These are phyloP conservation scores for Phylloscopus whistleri DNA, from an alignment of 2,113 vertebrate genomes.

Conservation along the genomic window DNA sequence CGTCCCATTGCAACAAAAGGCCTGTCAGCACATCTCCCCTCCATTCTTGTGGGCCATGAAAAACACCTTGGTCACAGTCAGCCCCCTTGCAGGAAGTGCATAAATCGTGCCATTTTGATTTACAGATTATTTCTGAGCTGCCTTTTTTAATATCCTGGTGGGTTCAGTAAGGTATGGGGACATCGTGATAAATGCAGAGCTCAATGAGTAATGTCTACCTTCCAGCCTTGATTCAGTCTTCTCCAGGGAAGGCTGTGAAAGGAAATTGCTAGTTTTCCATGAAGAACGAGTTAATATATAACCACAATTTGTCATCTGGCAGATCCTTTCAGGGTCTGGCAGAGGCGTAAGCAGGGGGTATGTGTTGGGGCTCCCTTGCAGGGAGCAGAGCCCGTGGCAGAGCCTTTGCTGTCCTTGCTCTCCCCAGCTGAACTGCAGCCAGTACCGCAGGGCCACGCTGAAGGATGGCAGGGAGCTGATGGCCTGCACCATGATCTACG, in stretches of 20 bases:
- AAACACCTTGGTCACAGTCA: neutral
- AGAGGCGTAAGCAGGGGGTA: neutral
- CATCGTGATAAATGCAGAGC: neutral
- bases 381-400: neutral
- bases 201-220: neutral
- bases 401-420: neutral
- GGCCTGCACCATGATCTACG: slow-evolving; percentile 16
- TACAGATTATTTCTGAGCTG: neutral
- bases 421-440: slow-evolving; percentile 44
- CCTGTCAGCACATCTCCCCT: slow-evolving; percentile 5
- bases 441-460: accelerated
- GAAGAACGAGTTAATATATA: neutral
- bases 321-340: neutral
- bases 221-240: neutral
- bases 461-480: neutral
- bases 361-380: neutral
- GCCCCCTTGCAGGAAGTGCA: neutral
- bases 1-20: neutral
- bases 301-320: neutral
- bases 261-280: neutral
- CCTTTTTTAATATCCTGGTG: neutral
- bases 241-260: neutral
- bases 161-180: neutral
- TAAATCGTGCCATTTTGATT: neutral
- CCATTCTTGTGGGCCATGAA: slow-evolving; percentile 24